Conservation (phyloP, 1,140 invertebrate species). For the Luehdorfia chinensis region DNA sequence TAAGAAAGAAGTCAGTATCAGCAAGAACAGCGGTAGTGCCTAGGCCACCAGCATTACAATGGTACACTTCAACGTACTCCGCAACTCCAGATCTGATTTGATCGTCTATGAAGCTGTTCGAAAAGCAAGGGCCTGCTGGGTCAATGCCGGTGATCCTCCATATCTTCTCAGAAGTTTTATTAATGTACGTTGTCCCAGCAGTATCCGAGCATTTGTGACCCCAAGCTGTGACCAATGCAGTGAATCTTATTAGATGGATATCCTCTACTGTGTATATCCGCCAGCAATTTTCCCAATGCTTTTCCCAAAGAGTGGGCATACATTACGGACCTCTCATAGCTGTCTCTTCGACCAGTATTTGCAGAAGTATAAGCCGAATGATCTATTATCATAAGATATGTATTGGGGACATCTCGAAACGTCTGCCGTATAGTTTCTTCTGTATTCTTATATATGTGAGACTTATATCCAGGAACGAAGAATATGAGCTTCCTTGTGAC, state of each 20-base stretch:
- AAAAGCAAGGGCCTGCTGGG: constrained; percentile 82
- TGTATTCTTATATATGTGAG: constrained; percentile 49
- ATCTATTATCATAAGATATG: constrained; percentile 59
- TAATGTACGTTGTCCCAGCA: constrained; percentile 51
- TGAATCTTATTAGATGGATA: constrained; percentile 64
- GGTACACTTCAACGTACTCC: constrained; percentile 78
- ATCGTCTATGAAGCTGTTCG: constrained; percentile 64
- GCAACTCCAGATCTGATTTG: constrained; percentile 73
- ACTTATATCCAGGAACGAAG: constrained; percentile 64
- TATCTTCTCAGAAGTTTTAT: constrained; percentile 46
- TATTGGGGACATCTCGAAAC: constrained; percentile 52
- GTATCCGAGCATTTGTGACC: constrained; percentile 70
- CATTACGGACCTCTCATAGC: constrained; percentile 54
- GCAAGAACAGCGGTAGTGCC: constrained; percentile 77
- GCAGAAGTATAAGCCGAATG: constrained; percentile 58
- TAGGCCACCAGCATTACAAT: constrained; percentile 77
- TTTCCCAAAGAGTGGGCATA: constrained; percentile 47
- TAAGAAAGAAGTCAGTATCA: constrained; percentile 81
- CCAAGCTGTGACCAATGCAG: constrained; percentile 73
- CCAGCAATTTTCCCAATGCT: constrained; percentile 45
- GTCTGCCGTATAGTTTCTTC: constrained; percentile 52
- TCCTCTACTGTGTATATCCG: constrained; percentile 35
- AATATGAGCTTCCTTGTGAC: constrained; percentile 47
- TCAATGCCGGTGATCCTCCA: constrained; percentile 78
- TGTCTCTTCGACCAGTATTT: constrained; percentile 41